Evolutionary conservation across 2,113 vertebrate genomes (phyloP).

Genomic region (Motacilla alba): DNA sequence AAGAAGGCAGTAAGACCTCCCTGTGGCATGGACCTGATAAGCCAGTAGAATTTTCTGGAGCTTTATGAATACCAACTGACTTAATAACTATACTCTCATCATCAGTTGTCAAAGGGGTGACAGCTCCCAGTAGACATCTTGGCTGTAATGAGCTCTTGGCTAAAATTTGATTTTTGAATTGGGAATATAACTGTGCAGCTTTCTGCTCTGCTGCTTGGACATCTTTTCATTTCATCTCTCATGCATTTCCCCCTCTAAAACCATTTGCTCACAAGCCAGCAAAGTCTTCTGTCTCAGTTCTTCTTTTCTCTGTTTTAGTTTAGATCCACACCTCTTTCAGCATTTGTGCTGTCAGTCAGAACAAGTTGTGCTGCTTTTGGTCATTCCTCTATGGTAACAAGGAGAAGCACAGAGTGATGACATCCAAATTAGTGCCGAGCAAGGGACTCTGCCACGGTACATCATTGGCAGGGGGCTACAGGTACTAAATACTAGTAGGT

Average conservation of each 20-base stretch:
- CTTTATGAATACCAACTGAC: background rate
- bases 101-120: background rate
- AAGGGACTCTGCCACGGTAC: background rate
- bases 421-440: background rate
- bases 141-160: background rate
- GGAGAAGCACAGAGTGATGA: background rate
- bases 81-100: background rate
- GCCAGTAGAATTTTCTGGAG: background rate
- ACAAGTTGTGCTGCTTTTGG: background rate
- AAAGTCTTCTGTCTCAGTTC: background rate
- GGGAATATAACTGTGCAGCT: background rate
- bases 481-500: background rate
- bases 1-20: background rate
- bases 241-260: background rate
- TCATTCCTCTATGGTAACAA: accelerated
- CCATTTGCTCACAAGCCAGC: background rate
- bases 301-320: background rate
- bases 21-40: background rate
- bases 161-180: background rate
- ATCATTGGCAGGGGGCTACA: background rate
- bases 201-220: background rate
- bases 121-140: background rate
- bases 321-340: background rate
- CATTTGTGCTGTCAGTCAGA: background rate
- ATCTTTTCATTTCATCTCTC: background rate